Evolutionary conservation across 1,140 invertebrate genomes (phyloP).

Genomic region (Holcopasites calliopsidis): DNA sequence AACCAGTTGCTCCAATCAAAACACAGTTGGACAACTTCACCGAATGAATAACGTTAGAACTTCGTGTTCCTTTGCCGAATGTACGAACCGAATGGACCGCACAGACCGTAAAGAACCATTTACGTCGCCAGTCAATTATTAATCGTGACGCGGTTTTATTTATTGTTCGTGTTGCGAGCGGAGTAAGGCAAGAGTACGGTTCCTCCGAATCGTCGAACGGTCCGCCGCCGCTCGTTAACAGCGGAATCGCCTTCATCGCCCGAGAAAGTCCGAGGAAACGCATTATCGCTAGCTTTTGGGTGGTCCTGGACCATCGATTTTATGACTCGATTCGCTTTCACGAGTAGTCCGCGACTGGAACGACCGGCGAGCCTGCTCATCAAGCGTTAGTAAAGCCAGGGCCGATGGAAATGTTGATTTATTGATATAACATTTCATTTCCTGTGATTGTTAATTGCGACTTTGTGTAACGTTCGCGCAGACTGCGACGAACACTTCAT

Average conservation of each 20-base stretch:
- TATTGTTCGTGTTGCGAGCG: slow-evolving; percentile 13
- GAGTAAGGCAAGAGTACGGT: not conserved
- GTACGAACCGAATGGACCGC: not conserved
- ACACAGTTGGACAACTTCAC: not conserved
- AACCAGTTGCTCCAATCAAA: no score
- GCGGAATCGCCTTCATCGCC: slow-evolving; percentile 66
- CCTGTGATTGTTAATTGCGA: not conserved
- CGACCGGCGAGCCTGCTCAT: not conserved
- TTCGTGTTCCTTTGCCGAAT: not conserved
- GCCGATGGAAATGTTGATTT: slow-evolving; percentile 14
- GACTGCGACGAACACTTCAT: no score
- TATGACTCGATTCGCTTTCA: slow-evolving; percentile 53
- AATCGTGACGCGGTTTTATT: slow-evolving; percentile 25
- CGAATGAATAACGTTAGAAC: not conserved
- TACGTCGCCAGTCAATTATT: slow-evolving; percentile 20
- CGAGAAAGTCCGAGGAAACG: slow-evolving; percentile 64
- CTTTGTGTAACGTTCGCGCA: no score
- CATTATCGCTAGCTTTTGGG: slow-evolving; percentile 58
- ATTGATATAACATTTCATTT: not conserved
- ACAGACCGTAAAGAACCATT: slow-evolving; percentile 5
- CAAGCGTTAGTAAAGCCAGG: slow-evolving; percentile 13
- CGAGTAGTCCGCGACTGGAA: slow-evolving; percentile 5
- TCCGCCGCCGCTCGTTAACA: slow-evolving; percentile 52
- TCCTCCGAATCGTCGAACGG: slow-evolving; percentile 20
- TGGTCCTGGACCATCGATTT: slow-evolving; percentile 66